A percentile compares a stretch with the other conserved stretches of the same genome.
Evolutionary conservation across 2,888 invertebrate genomes (phyloP).

Genomic region (Scaptomyza caliginosa): DNA sequence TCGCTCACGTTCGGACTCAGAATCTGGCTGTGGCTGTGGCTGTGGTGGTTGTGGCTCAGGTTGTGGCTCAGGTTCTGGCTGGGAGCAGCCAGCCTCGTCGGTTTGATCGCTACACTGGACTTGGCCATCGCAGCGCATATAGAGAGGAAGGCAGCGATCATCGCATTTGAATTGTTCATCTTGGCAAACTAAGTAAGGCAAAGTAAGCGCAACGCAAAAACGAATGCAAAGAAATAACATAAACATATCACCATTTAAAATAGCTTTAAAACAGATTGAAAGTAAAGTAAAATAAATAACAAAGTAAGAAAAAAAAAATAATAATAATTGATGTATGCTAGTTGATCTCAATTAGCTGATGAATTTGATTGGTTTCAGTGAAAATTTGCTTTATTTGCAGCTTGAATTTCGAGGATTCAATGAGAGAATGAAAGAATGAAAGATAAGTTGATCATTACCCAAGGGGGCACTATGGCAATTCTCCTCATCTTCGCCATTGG

Average conservation of each 20-base stretch:
- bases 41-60: constrained; percentile 83
- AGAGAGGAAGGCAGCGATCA: constrained; percentile 86
- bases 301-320: constrained; percentile 5
- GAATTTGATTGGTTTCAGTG: not conserved
- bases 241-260: constrained; percentile 17
- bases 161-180: constrained; percentile 87
- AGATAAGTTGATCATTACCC: constrained; percentile 44
- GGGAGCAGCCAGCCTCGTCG: constrained; percentile 88
- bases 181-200: constrained; percentile 64
- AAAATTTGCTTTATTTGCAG: not conserved
- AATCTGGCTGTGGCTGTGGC: constrained; percentile 68
- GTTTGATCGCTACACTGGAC: constrained; percentile 87
- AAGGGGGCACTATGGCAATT: constrained; percentile 50
- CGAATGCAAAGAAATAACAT: constrained; percentile 29
- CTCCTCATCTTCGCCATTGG: constrained; percentile 82
- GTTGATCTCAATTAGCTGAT: constrained; percentile 14
- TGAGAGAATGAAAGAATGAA: not conserved
- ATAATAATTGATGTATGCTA: not conserved
- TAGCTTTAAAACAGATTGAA: constrained; percentile 17
- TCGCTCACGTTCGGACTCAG: constrained; percentile 15
- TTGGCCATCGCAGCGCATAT: constrained; percentile 86
- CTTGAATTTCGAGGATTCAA: not conserved
- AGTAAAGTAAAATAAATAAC: not conserved
- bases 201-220: constrained; percentile 41
- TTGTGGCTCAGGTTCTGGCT: constrained; percentile 56